Conservation (phyloP, 23 tunicate species). For the Clavelina lepadiformis region DNA sequence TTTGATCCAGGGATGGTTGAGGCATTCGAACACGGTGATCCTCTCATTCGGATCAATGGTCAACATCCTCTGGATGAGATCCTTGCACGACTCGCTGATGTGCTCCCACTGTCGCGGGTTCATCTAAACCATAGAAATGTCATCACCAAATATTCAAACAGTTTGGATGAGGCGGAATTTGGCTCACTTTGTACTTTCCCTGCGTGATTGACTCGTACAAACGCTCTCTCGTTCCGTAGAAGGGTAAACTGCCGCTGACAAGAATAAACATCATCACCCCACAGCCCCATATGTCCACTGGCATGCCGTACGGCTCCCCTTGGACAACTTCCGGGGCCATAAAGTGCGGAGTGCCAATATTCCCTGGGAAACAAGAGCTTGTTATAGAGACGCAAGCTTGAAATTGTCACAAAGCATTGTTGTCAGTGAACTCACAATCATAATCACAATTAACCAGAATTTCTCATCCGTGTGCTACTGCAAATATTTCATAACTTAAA, state of each 20-base stretch:
- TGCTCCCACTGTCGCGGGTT: slow-evolving; percentile 70
- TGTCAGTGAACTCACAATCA: too few species aligned
- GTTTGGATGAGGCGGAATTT: not conserved
- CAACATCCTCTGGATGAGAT: slow-evolving; percentile 72
- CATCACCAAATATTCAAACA: not conserved
- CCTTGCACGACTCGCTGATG: slow-evolving; percentile 63
- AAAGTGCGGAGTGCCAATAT: slow-evolving; percentile 80
- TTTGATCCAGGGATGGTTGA: slow-evolving; percentile 93
- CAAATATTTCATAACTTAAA: too few species aligned
- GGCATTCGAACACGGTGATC: slow-evolving; percentile 84
- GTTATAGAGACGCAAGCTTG: too few species aligned
- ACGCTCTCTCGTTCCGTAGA: slow-evolving; percentile 75
- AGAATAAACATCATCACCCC: slow-evolving; percentile 96
- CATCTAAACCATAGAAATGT: slow-evolving; percentile 42
- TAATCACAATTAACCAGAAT: too few species aligned
- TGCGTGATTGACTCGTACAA: slow-evolving; percentile 53
- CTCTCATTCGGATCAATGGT: slow-evolving; percentile 82
- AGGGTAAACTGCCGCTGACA: slow-evolving; percentile 82
- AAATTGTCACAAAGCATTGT: too few species aligned
- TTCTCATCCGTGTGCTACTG: too few species aligned
- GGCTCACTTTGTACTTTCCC: slow-evolving; percentile 52
- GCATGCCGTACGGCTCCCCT: slow-evolving; percentile 93
- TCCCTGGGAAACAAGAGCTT: slow-evolving; percentile 25
- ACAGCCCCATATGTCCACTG: slow-evolving; percentile 96
- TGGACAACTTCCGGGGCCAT: slow-evolving; percentile 87